Conservation (phyloP, 2,888 invertebrate genomes). For the Drosophila lutescens region DNA sequence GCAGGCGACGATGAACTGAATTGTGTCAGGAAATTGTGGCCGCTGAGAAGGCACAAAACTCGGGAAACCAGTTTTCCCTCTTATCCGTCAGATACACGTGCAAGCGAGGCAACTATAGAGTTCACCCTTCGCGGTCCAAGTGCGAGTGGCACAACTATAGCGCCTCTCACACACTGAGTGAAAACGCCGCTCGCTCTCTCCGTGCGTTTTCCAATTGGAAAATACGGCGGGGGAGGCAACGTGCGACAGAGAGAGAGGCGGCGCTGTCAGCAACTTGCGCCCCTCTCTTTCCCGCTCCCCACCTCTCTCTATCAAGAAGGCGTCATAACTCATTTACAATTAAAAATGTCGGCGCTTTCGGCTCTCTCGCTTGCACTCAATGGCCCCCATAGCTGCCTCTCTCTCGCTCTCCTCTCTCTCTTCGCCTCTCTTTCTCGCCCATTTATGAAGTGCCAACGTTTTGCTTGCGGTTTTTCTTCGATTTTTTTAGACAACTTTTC, state of each 20-base stretch:
- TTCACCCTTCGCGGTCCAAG: conserved; percentile 3
- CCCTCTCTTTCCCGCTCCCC: conserved; percentile 25
- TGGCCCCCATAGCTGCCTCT: conserved; percentile 16
- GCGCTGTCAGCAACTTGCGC: conserved; percentile 57
- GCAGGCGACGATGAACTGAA: conserved; percentile 85
- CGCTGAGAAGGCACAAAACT: conserved; percentile 57
- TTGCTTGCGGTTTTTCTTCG: conserved; percentile 80
- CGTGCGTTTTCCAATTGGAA: conserved; percentile 64
- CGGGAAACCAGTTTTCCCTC: conserved; percentile 74
- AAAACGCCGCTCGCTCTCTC: conserved; percentile 10
- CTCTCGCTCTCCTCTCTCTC: neutral
- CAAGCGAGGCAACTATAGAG: conserved; percentile 27
- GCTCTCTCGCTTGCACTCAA: conserved; percentile 33
- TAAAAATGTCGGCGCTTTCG: conserved; percentile 83
- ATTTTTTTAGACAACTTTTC: conserved; percentile 71
- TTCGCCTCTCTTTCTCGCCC: conserved; percentile 49
- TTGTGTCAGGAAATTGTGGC: conserved; percentile 76
- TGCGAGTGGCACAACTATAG: conserved; percentile 48
- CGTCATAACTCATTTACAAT: conserved; percentile 82
- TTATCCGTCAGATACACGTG: conserved; percentile 22
- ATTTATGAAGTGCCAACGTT: conserved; percentile 83
- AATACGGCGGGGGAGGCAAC: conserved; percentile 51
- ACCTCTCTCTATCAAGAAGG: conserved; percentile 41
- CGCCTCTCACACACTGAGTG: conserved; percentile 21
- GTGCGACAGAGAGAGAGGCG: conserved; percentile 46